Conservation (phyloP, 1,140 invertebrate species). For the Schlechtendalia chinensis region DNA sequence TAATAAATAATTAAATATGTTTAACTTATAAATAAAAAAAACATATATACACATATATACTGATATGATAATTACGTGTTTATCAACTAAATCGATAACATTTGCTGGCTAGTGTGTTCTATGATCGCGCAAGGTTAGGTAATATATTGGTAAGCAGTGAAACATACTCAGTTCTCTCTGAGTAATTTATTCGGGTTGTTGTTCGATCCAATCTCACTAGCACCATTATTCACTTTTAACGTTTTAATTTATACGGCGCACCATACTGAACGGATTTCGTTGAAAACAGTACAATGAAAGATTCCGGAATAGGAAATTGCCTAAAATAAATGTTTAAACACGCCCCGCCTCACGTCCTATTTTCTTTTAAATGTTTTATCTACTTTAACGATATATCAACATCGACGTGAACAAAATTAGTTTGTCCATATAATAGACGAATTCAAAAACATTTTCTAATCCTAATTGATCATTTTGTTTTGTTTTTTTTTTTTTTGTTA, state of each 20-base stretch:
- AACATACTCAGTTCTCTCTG: background rate
- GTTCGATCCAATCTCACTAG: slow-evolving; percentile 3
- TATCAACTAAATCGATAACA: too few species aligned
- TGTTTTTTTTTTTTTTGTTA: too few species aligned
- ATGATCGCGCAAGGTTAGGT: too few species aligned
- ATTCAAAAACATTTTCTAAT: too few species aligned
- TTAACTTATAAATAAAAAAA: too few species aligned
- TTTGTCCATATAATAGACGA: background rate
- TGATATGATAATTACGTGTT: too few species aligned
- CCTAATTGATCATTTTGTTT: too few species aligned
- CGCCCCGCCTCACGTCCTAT: background rate
- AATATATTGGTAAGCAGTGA: too few species aligned
- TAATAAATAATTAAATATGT: too few species aligned
- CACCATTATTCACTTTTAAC: slow-evolving; percentile 35
- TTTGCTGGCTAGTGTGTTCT: too few species aligned
- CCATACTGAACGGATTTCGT: background rate
- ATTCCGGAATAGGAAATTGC: background rate
- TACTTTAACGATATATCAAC: background rate
- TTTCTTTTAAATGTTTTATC: background rate
- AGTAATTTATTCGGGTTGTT: slow-evolving; percentile 27
- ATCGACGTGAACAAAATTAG: background rate
- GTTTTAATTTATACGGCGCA: slow-evolving; percentile 23
- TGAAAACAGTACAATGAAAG: background rate
- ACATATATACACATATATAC: too few species aligned
- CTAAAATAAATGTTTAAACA: slow-evolving; percentile 4